Conservation (phyloP, 2,797 vertebrate genomes). For the Galagoides demidoff region DNA sequence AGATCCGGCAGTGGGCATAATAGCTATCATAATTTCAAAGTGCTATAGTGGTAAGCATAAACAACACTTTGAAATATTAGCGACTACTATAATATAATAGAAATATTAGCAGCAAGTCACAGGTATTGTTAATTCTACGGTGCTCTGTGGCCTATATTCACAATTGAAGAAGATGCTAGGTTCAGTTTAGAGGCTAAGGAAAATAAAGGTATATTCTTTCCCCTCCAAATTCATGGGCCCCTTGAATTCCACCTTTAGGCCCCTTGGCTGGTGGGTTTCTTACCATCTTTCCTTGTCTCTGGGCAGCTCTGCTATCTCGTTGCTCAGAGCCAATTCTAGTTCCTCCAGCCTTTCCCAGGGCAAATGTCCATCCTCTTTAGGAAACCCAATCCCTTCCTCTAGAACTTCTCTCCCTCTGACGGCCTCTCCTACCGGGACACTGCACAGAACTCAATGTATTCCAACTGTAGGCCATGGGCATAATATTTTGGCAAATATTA, state of each 20-base stretch:
- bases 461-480: not conserved
- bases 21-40: not conserved
- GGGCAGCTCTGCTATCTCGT: not conserved
- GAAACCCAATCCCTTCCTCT: not conserved
- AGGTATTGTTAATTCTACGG: not conserved
- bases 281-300: no score
- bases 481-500: not conserved
- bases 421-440: not conserved
- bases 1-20: not conserved
- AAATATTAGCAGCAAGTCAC: not conserved
- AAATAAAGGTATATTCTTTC: not conserved
- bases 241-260: not conserved
- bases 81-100: not conserved
- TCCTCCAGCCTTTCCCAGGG: not conserved
- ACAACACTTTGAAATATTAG: conserved; percentile 2
- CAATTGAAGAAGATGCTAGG: not conserved
- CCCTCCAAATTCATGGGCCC: not conserved
- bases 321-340: not conserved
- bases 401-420: not conserved
- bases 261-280: not conserved
- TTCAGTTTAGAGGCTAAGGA: not conserved
- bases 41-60: not conserved
- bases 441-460: not conserved
- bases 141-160: not conserved
- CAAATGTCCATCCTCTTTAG: not conserved